Evolutionary conservation across 1,140 invertebrate genomes (phyloP).

Genomic region (Ptiloglossa arizonensis): DNA sequence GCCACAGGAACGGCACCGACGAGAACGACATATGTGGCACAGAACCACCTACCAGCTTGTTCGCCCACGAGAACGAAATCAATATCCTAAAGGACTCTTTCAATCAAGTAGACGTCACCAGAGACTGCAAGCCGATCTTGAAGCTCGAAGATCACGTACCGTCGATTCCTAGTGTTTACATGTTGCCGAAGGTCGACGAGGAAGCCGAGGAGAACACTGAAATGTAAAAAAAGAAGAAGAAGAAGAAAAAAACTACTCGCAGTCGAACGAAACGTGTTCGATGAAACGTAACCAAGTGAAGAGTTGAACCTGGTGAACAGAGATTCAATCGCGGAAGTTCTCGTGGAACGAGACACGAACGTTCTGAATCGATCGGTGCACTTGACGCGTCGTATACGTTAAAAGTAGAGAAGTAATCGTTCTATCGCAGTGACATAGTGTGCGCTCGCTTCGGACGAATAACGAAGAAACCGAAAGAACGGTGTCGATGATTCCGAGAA

Average conservation of each 20-base stretch:
- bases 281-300: neutral
- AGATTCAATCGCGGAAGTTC: conserved; percentile 19
- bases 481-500: neutral
- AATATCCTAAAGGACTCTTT: conserved; percentile 80
- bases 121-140: conserved; percentile 78
- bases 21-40: conserved; percentile 83
- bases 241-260: too few relatives aligned
- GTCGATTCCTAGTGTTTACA: conserved; percentile 83
- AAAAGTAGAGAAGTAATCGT: conserved; percentile 28
- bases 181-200: conserved; percentile 84
- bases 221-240: too few relatives aligned
- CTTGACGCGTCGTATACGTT: conserved; percentile 43
- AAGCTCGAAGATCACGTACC: conserved; percentile 77
- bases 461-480: neutral
- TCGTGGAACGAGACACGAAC: conserved; percentile 20
- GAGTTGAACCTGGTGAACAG: neutral
- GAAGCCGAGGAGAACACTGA: conserved; percentile 85
- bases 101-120: conserved; percentile 79
- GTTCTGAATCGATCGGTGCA: conserved; percentile 37
- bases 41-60: conserved; percentile 84
- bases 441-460: conserved; percentile 18
- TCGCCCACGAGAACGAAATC: conserved; percentile 80
- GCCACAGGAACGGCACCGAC: conserved; percentile 86
- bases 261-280: conserved; percentile 3
- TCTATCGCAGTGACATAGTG: conserved; percentile 4